Evolutionary conservation across 2,888 invertebrate genomes (phyloP), one percentile per base, ranked within the genome.

Genomic region (Proisotoma minuta): DNA sequence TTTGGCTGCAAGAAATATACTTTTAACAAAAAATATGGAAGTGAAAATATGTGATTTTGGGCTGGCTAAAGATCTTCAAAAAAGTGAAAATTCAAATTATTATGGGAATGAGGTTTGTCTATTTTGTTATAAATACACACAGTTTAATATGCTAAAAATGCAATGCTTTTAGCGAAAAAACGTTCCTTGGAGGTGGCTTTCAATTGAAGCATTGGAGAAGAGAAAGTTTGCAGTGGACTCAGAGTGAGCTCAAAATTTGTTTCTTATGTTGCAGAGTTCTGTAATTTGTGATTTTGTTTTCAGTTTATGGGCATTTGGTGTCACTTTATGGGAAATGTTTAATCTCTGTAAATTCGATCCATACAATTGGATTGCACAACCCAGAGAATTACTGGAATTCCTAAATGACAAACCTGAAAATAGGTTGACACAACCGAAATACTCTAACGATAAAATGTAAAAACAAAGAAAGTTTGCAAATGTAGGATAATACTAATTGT

Each of bases 1-100:
- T 24, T 48, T 67, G 27, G 69, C 69, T 27, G 65, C 67, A 1
- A 62, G 69, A 28, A 69, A 69, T 52, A 29, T 69, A 10, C 39
- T 69, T 3, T 22, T 69, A 12, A 26, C 48, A 24, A 47, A 49
- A 5, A 12, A 54, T 12, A 22, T 20, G 3, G 43, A 43, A 34
- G 63, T 59, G n/a, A 63, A 63, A 59, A 53, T 68, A n/a, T 57
- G 60, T 1, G 69, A 69, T 43, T 65, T 69, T 62, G 67, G 67
- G 5, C 27, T 69, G 22, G 59, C 61, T 23, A 65, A 52, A 47
- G 40, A 53, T 60, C 49, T 66, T 10, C 22, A 56, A 1, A 27
- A 50, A 10, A 22, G 22, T 27, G 28, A 50, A n/a, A 49, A 60
- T 57, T 47, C 48, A 29, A 28, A 61, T 60, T 20, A 43, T 64